Evolutionary conservation across 2,888 invertebrate species (phyloP).

Genomic region (Sminthurinus aureus): DNA sequence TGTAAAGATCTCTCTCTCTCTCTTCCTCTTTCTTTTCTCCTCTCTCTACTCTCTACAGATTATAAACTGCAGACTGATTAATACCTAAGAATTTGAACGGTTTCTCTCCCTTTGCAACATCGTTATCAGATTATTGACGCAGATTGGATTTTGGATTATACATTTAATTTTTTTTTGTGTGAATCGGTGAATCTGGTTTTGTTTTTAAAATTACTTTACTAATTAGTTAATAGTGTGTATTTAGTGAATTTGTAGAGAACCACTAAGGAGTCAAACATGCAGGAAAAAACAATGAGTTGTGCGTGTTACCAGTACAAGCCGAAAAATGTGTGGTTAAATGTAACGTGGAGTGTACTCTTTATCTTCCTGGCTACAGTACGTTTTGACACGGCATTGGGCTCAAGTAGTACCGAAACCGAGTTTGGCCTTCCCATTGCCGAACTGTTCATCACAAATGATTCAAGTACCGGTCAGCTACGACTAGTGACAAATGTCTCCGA

Average conservation of each 20-base stretch:
- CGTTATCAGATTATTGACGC: no score
- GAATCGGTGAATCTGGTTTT: background rate
- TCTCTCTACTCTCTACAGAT: background rate
- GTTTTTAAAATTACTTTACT: no score
- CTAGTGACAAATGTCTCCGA: conserved; percentile 42
- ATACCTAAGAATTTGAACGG: no score
- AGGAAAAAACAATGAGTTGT: background rate
- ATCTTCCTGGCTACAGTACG: background rate
- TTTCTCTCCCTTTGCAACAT: no score
- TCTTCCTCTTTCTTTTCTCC: background rate
- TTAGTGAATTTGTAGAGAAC: no score
- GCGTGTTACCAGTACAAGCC: background rate
- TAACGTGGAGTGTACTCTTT: background rate
- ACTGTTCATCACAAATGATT: conserved; percentile 30
- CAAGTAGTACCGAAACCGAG: conserved; percentile 38
- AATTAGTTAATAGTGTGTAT: no score
- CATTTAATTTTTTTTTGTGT: conserved; percentile 3
- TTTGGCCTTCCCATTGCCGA: conserved; percentile 34
- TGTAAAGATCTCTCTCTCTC: background rate
- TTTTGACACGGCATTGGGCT: background rate
- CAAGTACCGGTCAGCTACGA: conserved; percentile 2
- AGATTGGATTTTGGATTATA: background rate
- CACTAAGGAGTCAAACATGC: background rate
- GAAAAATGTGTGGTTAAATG: background rate
- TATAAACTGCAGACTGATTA: background rate